Conservation (phyloP, 2,113 vertebrate species). For the Zeus faber region DNA sequence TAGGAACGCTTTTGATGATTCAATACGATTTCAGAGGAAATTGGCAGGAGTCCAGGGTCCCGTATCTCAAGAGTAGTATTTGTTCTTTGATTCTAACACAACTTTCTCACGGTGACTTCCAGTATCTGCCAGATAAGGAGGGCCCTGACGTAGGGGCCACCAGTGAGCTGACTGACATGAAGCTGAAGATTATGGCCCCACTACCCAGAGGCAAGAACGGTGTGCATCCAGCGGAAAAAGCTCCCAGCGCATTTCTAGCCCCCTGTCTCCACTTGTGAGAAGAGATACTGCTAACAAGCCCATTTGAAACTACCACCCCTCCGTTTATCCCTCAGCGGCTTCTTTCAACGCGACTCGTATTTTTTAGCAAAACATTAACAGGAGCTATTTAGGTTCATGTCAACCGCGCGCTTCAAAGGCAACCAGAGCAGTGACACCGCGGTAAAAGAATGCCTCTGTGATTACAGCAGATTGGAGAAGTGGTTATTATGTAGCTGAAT, state of each 20-base stretch:
- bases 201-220: too few relatives aligned
- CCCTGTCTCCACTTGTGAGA: conserved; percentile 20
- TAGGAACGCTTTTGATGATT: not conserved
- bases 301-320: not conserved
- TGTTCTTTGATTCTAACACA: conserved; percentile 37
- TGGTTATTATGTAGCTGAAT: conserved; percentile 48
- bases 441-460: conserved; percentile 58
- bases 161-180: conserved; percentile 21
- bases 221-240: too few relatives aligned
- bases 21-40: not conserved
- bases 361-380: conserved; percentile 48
- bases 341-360: conserved; percentile 43
- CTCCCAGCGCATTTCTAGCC: too few relatives aligned
- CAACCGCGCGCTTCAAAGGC: conserved; percentile 53
- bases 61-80: conserved; percentile 21
- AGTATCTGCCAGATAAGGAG: conserved; percentile 47
- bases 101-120: conserved; percentile 50
- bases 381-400: conserved; percentile 46
- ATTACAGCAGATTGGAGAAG: conserved; percentile 47
- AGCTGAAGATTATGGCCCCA: conserved; percentile 31
- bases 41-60: conserved; percentile 34
- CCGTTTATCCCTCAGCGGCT: conserved; percentile 20
- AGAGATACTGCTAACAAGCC: conserved; percentile 24
- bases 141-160: conserved; percentile 30
- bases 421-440: conserved; percentile 49